Evolutionary conservation across 2,797 vertebrate genomes (phyloP).

Genomic region (Liasis olivaceus): DNA sequence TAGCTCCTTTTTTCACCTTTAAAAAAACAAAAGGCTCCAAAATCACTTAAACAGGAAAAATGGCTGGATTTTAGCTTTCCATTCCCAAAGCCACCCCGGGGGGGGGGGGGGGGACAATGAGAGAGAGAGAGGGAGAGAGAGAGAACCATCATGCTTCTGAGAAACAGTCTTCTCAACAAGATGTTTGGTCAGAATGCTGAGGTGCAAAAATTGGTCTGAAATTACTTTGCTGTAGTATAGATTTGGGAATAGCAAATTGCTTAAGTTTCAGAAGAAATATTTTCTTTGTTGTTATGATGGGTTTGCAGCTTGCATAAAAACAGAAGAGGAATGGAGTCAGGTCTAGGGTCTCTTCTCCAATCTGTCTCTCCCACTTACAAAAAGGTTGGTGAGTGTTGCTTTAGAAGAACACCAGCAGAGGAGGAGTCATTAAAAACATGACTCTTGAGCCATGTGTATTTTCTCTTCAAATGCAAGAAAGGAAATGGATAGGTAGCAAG

Average conservation of each 20-base stretch:
- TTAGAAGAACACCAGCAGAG: not conserved
- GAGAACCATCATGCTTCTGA: not conserved
- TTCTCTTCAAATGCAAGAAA: not conserved
- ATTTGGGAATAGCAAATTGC: not conserved
- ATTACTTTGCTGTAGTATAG: not conserved
- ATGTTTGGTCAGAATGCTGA: not conserved
- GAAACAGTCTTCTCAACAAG: not conserved
- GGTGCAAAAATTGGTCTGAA: not conserved
- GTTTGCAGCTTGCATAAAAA: not conserved
- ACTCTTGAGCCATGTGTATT: not conserved
- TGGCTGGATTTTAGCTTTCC: not conserved
- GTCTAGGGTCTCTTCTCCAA: not conserved
- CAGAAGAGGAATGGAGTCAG: not conserved
- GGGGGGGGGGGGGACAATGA: not conserved
- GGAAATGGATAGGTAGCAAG: not conserved
- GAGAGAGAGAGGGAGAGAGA: too few relatives aligned
- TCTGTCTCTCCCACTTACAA: not conserved
- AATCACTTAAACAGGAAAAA: not conserved
- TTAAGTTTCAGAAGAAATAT: not conserved
- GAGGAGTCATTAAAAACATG: not conserved
- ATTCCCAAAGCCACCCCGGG: not conserved
- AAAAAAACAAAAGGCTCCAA: not conserved
- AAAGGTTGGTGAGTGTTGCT: not conserved
- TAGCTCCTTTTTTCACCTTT: not conserved
- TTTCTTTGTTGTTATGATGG: not conserved